Evolutionary conservation across 2,113 vertebrate species (phyloP).

Genomic region (Cromileptes altivelis): DNA sequence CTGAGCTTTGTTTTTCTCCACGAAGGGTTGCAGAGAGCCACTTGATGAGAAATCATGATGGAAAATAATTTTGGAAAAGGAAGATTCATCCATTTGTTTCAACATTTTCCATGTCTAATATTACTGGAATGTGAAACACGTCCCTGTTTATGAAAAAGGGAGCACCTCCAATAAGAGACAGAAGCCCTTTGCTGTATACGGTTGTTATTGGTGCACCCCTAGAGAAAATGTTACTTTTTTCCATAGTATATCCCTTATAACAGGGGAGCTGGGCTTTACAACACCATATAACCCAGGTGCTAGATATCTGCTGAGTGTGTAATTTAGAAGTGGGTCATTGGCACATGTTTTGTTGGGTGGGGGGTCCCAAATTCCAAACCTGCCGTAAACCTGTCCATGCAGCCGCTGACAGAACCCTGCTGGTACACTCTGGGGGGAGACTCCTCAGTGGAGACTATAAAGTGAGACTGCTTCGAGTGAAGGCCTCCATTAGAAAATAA

Average conservation of each 20-base stretch:
- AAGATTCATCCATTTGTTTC: conserved; percentile 6
- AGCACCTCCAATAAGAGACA: background rate
- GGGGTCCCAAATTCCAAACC: background rate
- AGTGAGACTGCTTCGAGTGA: conserved; percentile 11
- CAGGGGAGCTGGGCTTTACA: conserved; percentile 19
- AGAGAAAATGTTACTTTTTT: background rate
- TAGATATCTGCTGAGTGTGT: conserved; percentile 18
- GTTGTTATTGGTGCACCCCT: background rate
- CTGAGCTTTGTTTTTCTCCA: conserved; percentile 29
- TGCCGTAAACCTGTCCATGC: conserved; percentile 29
- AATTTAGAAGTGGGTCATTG: conserved; percentile 11
- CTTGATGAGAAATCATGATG: conserved; percentile 51
- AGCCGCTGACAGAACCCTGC: conserved; percentile 2
- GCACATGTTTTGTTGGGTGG: conserved; percentile 1
- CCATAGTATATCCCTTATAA: background rate
- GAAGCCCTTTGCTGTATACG: background rate
- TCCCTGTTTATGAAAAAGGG: conserved; percentile 18
- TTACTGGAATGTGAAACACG: conserved; percentile 50
- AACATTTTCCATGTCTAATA: conserved; percentile 47
- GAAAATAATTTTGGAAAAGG: conserved; percentile 35
- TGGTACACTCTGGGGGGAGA: conserved; percentile 11
- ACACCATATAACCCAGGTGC: background rate
- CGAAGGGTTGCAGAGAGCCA: background rate
- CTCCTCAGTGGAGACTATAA: conserved; percentile 19
- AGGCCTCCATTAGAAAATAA: conserved; percentile 11